Percentiles rank a stretch among this genome's conserved stretches.
Evolutionary conservation across 2,888 invertebrate species (phyloP).

Genomic region (Dioctria rufipes): DNA sequence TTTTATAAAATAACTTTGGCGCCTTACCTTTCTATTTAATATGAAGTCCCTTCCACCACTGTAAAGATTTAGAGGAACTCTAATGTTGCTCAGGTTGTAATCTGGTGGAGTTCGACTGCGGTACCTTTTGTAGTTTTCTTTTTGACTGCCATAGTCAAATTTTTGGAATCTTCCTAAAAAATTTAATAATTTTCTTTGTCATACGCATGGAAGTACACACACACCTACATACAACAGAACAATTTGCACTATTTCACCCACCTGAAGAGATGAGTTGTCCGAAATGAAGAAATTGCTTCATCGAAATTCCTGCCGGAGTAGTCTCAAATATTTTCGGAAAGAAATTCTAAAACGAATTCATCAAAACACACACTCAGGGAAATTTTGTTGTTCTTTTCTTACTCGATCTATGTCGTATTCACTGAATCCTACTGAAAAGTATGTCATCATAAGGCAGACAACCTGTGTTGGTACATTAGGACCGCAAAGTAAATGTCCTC

Average conservation of each 20-base stretch:
- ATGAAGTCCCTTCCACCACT: background rate
- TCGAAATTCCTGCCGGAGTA: conserved; percentile 65
- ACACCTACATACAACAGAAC: background rate
- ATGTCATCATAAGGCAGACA: background rate
- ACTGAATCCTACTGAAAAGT: conserved; percentile 18
- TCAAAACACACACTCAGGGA: background rate
- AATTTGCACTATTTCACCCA: too few relatives aligned
- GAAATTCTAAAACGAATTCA: background rate
- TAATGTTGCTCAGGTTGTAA: conserved; percentile 22
- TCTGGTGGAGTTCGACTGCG: background rate
- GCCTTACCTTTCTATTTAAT: background rate
- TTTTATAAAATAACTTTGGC: background rate
- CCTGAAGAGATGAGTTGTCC: conserved; percentile 64
- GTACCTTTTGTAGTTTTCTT: conserved; percentile 10
- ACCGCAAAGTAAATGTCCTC: background rate
- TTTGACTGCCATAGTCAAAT: conserved; percentile 12
- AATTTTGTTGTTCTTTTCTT: background rate
- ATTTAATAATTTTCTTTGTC: background rate
- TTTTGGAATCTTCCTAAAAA: conserved; percentile 30
- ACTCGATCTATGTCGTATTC: conserved; percentile 14
- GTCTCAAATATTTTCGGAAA: conserved; percentile 63
- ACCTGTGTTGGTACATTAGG: background rate
- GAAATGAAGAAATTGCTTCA: conserved; percentile 66
- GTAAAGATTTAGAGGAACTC: conserved; percentile 11
- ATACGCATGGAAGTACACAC: background rate